Evolutionary conservation across 2,113 vertebrate species (phyloP).

Genomic region (Orycteropus afer): DNA sequence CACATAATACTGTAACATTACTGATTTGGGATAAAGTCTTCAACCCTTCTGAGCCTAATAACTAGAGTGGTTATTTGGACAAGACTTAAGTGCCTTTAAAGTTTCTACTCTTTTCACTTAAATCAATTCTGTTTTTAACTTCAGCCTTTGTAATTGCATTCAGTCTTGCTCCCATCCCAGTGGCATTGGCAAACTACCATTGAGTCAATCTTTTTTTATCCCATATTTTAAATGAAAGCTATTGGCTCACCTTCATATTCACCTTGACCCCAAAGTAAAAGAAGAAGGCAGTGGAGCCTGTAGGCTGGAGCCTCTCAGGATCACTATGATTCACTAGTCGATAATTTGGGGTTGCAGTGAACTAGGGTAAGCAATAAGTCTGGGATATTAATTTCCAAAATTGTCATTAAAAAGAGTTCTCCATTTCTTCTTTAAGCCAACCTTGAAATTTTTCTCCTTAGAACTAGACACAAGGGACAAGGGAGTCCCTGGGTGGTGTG

Average conservation of each 20-base stretch:
- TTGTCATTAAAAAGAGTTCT: background rate
- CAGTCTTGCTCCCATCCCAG: background rate
- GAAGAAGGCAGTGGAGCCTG: too few relatives aligned
- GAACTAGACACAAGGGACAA: background rate
- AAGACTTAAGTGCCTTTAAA: too few relatives aligned
- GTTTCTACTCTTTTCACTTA: too few relatives aligned
- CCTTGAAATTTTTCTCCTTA: background rate
- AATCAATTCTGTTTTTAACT: background rate
- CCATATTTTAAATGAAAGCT: background rate
- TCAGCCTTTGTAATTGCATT: background rate
- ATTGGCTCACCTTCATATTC: background rate
- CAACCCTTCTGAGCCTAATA: background rate
- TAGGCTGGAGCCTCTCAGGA: background rate
- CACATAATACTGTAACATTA: too few relatives aligned
- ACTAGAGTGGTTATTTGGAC: background rate
- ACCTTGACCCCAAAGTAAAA: too few relatives aligned
- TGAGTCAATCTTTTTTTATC: background rate
- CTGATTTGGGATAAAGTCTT: too few relatives aligned
- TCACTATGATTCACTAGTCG: background rate
- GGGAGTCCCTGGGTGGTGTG: too few relatives aligned
- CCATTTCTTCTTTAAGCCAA: background rate
- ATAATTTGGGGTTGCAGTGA: background rate
- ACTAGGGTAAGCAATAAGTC: accelerated
- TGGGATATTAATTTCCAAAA: background rate
- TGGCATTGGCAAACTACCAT: background rate